Evolutionary conservation across 2,113 vertebrate species (phyloP), one percentile per base, ranked within the genome.

Genomic region (Eulacestoma nigropectus): DNA sequence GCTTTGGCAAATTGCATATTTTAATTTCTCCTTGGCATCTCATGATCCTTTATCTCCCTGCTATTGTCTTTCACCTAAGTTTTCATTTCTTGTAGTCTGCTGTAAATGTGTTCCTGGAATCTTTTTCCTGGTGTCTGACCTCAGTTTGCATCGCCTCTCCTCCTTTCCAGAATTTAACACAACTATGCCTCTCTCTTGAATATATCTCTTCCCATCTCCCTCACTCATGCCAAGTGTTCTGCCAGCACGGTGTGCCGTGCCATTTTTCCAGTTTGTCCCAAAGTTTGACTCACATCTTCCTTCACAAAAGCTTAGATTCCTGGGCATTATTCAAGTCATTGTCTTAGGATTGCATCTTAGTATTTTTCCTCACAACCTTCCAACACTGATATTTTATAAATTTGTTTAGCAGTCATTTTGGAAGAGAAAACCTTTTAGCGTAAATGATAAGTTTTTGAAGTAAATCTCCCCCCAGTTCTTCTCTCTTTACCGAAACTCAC

Each of bases 101-200:
- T 92, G 17, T 47, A 95, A 78, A 84, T 68, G 17, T 52, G 41
- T 91, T 90, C 60, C 64, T 95, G 91, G 83, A 95, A 95, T 93
- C 39, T 11, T 92, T 68, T 89, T 76, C 49, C 53, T 93, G 17
- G 18, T 91, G 91, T 95, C 87, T 84, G 37, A 87, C 94, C 89
- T 95, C 65, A 84, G 72, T 78, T 86, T 96, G 69, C 57, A 84
- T 95, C 0, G 0, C 18, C 1, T 56, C 15, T 91, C 53, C 89
- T 84, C 49, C 50, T 32, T 91, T 84, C 91, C 56, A 91, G 82
- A 55, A 63, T 47, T 63, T 80, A 83, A 62, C 41, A 64, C 27
- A 90, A 16, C 47, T 76, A 21, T 49, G 19, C 33, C 35, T 87
- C 33, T 90, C 13, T 84, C 63, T 88, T 8, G 1, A 50, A 6